Evolutionary conservation across 2,888 invertebrate genomes (phyloP).

Genomic region (Andrena praecox): DNA sequence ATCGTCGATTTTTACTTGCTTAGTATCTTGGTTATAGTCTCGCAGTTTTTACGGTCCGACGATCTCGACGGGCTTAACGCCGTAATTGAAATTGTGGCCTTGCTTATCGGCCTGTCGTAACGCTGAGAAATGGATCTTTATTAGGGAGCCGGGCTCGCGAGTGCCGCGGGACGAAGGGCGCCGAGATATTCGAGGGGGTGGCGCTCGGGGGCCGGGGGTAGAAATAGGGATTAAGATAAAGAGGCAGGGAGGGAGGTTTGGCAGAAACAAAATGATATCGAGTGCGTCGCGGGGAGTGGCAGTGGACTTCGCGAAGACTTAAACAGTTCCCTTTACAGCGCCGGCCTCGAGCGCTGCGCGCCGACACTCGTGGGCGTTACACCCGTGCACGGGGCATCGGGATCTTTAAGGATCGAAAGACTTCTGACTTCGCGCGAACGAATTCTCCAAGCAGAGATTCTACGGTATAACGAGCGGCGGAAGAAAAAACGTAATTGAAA

Average conservation of each 20-base stretch:
- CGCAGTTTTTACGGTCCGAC: constrained; percentile 74
- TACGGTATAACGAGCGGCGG: neutral
- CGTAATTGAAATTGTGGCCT: constrained; percentile 78
- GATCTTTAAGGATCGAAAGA: constrained; percentile 3
- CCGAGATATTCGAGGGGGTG: constrained; percentile 31
- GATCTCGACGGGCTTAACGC: constrained; percentile 72
- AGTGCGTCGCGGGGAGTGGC: constrained; percentile 12
- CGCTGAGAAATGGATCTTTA: constrained; percentile 77
- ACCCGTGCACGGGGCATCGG: constrained; percentile 11
- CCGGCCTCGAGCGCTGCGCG: constrained; percentile 22
- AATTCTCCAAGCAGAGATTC: no score
- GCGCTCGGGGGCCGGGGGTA: neutral
- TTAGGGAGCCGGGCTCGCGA: constrained; percentile 69
- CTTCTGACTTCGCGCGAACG: neutral
- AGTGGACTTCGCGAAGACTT: constrained; percentile 34
- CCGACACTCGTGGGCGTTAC: constrained; percentile 31
- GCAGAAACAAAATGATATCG: constrained; percentile 70
- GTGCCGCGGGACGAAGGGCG: constrained; percentile 48
- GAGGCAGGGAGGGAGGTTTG: constrained; percentile 27
- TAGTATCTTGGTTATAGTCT: constrained; percentile 75
- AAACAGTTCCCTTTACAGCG: constrained; percentile 49
- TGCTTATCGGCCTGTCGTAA: constrained; percentile 77
- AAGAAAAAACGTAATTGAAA: constrained; percentile 32
- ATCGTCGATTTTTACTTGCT: constrained; percentile 77
- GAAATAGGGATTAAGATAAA: constrained; percentile 46